phyloP scores from a whole-genome alignment of 92 coral and sea anemone species.

The Siderastrea siderea region DNA sequence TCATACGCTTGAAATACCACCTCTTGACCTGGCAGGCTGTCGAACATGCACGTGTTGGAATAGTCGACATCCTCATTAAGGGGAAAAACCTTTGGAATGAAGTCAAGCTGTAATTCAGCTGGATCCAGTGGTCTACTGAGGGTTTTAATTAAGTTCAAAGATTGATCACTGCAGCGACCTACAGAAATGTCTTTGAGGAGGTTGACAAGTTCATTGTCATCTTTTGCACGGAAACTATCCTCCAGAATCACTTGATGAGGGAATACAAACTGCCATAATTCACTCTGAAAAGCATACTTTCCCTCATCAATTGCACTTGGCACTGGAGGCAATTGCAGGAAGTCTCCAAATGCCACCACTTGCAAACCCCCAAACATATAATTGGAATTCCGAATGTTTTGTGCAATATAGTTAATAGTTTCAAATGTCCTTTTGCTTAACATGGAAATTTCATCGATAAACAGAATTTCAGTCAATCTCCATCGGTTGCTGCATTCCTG shows the following conservation, averaged over 20 bases:
- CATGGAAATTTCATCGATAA: background rate
- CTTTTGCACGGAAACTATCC: slow-evolving; percentile 27
- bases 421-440: slow-evolving; percentile 59
- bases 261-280: slow-evolving; percentile 45
- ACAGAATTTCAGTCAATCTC: slow-evolving; percentile 54
- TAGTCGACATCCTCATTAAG: slow-evolving; percentile 66
- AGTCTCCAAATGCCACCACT: slow-evolving; percentile 75
- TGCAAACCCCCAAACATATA: slow-evolving; percentile 71
- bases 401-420: slow-evolving; percentile 34
- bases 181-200: slow-evolving; percentile 28
- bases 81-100: slow-evolving; percentile 60
- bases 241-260: slow-evolving; percentile 54
- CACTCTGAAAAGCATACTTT: slow-evolving; percentile 60
- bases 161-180: slow-evolving; percentile 2
- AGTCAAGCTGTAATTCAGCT: slow-evolving; percentile 39
- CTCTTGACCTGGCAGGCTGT: slow-evolving; percentile 31
- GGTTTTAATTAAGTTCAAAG: background rate
- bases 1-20: slow-evolving; percentile 39
- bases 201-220: slow-evolving; percentile 52
- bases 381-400: slow-evolving; percentile 13
- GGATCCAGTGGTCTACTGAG: slow-evolving; percentile 50
- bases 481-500: slow-evolving; percentile 32
- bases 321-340: slow-evolving; percentile 25
- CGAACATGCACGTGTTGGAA: slow-evolving; percentile 35
- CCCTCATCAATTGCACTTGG: slow-evolving; percentile 7